phyloP scores from a whole-genome alignment of 2,888 invertebrate genomes.

The Daptonema setosum region DNA sequence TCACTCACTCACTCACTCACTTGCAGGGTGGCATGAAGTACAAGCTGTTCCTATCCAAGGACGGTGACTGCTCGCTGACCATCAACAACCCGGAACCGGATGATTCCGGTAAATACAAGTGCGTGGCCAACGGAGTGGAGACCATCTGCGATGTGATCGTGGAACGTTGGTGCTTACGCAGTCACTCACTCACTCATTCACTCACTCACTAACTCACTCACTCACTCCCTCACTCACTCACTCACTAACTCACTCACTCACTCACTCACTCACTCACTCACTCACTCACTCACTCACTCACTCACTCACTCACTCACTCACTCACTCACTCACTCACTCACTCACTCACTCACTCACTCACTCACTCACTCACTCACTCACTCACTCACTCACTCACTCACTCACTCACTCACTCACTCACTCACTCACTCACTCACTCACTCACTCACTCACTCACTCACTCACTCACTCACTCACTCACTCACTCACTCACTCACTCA shows the following conservation, averaged over 20 bases:
- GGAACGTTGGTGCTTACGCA: slow-evolving; percentile 41
- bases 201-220: too few relatives aligned
- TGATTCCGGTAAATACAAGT: slow-evolving; percentile 84
- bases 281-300: neutral
- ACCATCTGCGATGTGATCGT: slow-evolving; percentile 79
- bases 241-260: neutral
- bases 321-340: neutral
- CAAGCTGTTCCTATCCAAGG: slow-evolving; percentile 76
- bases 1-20: too few relatives aligned
- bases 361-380: neutral
- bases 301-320: neutral
- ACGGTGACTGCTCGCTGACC: slow-evolving; percentile 66
- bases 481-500: neutral
- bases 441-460: neutral
- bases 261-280: neutral
- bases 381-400: neutral
- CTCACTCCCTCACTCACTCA: neutral
- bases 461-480: neutral
- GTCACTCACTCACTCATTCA: neutral
- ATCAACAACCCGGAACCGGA: slow-evolving; percentile 72
- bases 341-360: neutral
- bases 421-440: neutral
- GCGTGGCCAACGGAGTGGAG: slow-evolving; percentile 71
- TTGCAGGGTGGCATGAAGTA: slow-evolving; percentile 52
- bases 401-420: neutral